A percentile compares a stretch with the other conserved stretches of the same genome.
These are phyloP conservation scores for Listronotus oregonensis DNA, from an alignment of 1,140 invertebrate species.

Conservation along the genomic window DNA sequence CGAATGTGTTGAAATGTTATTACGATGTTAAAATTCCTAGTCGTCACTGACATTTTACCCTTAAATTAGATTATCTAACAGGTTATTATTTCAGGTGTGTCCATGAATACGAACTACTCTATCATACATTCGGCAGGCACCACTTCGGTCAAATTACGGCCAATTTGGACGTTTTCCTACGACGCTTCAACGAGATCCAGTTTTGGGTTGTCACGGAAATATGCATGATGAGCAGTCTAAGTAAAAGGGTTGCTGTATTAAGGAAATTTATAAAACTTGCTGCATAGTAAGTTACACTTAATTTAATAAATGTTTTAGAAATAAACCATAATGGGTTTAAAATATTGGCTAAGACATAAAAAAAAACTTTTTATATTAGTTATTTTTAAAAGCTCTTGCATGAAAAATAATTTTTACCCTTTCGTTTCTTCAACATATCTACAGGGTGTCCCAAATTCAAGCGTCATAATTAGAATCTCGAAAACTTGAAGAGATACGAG, in stretches of 20 bases:
- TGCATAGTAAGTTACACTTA: conserved; percentile 68
- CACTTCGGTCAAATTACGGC: conserved; percentile 84
- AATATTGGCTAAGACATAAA: no score
- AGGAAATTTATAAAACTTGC: conserved; percentile 88
- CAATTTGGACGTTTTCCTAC: conserved; percentile 82
- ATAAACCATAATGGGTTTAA: no score
- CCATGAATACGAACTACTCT: conserved; percentile 83
- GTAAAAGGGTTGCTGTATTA: conserved; percentile 75
- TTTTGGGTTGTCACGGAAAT: conserved; percentile 88
- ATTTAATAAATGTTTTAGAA: no score
- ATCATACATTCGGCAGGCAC: conserved; percentile 81
- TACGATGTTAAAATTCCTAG: no score
- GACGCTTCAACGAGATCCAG: conserved; percentile 85
- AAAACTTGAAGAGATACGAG: no score
- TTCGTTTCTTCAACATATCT: no score
- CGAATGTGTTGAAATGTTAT: no score
- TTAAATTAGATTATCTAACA: background rate
- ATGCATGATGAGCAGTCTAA: conserved; percentile 69
- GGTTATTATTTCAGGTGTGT: conserved; percentile 60
- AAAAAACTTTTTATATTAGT: no score
- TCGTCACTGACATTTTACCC: background rate
- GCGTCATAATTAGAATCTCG: no score
- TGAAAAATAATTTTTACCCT: no score
- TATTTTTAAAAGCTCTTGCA: no score
- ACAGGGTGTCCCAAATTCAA: no score